phyloP scores from a whole-genome alignment of 2,888 invertebrate species.

The Phyllotreta striolata region DNA sequence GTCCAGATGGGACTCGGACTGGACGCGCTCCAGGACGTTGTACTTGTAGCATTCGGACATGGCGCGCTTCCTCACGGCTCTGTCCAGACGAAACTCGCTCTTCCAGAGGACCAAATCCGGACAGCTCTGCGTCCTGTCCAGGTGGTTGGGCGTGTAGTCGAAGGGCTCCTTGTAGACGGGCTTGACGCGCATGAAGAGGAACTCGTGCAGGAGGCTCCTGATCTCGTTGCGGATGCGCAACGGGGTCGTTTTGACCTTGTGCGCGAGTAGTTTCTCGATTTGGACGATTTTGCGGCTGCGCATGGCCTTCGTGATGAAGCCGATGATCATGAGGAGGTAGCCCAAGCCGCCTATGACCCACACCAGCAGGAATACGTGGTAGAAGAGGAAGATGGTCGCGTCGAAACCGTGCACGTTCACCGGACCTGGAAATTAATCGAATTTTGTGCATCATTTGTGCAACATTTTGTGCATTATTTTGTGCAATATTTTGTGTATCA shows the following conservation, averaged over 20 bases:
- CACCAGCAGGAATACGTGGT: constrained; percentile 81
- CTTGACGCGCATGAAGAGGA: constrained; percentile 82
- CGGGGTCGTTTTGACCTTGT: constrained; percentile 81
- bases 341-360: constrained; percentile 94
- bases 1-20: constrained; percentile 67
- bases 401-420: constrained; percentile 64
- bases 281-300: constrained; percentile 76
- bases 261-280: constrained; percentile 79
- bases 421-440: constrained; percentile 46
- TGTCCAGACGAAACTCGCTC: constrained; percentile 60
- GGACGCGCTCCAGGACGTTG: constrained; percentile 71
- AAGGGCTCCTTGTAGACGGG: constrained; percentile 72
- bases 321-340: constrained; percentile 88
- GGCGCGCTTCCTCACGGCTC: constrained; percentile 64
- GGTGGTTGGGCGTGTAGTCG: constrained; percentile 59
- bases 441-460: too few species aligned
- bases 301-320: constrained; percentile 82
- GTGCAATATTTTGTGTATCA: too few species aligned
- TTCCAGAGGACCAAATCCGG: constrained; percentile 73
- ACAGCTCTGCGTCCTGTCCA: constrained; percentile 71
- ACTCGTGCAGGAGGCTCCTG: constrained; percentile 64
- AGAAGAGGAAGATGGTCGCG: constrained; percentile 71
- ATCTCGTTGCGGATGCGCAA: constrained; percentile 71
- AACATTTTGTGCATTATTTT: too few species aligned
- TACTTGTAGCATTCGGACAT: constrained; percentile 68